Evolutionary conservation across 2,888 invertebrate species (phyloP).

Genomic region (Polymixis lichenea): DNA sequence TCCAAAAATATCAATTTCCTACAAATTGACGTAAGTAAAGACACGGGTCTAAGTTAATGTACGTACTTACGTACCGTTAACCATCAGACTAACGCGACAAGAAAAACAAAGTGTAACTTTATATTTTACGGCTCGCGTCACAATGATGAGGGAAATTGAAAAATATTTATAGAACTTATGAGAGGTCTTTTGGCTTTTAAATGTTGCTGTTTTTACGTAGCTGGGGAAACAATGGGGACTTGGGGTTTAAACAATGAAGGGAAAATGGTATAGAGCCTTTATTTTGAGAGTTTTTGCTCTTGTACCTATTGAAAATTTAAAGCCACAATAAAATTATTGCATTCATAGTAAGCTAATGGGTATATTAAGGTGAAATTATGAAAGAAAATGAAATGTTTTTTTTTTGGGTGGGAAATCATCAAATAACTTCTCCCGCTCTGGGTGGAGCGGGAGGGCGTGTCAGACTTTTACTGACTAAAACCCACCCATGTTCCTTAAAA

Average conservation of each 20-base stretch:
- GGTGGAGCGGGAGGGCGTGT: no score
- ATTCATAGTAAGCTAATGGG: not conserved
- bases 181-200: constrained; percentile 17
- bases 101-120: constrained; percentile 47
- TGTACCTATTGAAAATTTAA: not conserved
- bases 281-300: constrained; percentile 18
- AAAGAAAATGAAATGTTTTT: not conserved
- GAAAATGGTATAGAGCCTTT: not conserved
- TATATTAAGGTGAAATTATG: not conserved
- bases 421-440: no score
- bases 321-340: not conserved
- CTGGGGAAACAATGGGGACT: not conserved
- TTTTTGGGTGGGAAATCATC: no score
- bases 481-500: no score
- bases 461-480: no score
- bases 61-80: constrained; percentile 45
- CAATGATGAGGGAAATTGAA: constrained; percentile 30
- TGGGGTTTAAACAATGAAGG: constrained; percentile 13
- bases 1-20: constrained; percentile 48
- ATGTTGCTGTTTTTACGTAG: constrained; percentile 11
- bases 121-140: constrained; percentile 46
- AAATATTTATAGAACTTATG: constrained; percentile 37
- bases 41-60: constrained; percentile 50
- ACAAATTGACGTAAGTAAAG: constrained; percentile 29
- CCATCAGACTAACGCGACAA: constrained; percentile 36